Base-by-base conservation (phyloP, 2,888 invertebrate species). In the Dryococelus australis region DNA sequence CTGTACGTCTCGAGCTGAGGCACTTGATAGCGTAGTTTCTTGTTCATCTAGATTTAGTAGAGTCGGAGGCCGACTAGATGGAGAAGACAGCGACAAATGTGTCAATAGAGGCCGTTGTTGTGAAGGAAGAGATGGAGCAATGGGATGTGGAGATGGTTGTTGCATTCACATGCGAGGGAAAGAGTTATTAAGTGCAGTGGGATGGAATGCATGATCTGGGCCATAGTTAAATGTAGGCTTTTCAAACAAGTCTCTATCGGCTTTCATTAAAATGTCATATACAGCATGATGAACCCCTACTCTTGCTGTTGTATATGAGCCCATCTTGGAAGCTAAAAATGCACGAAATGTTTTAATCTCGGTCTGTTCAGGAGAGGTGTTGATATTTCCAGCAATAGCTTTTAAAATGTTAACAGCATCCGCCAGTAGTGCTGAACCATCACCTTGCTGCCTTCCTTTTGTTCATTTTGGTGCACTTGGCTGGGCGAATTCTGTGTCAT, bases 271-370 rank as follows among this genome's bases (percentile, higher is more conserved):
- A 83, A 83, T 83, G 10, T 27, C 3, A 2, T 20, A 83, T 16
- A 83, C 43, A 43, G 43, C 83, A 24, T 28, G 28, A 0, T 83
- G 35, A 83, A 83, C 83, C 28, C 3, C 83, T 26, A 35, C 16
- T 43, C 1, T 83, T 83, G 83, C 83, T 43, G 27, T 12, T 9
- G 43, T 26, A 83, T 83, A 83, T 12, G 24, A 28, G 28, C 6
- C 9, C 83, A 83, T 83, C 24, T 83, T 83, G 28, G 83, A 83
- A 35, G 83, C 9, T 28, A 83, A 13, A 83, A 35, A 83, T 28
- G 28, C 24, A 24, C 83, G 12, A 27, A 83, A 83, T 26, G 83
- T 20, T 43, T 65, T 83, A 27, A 26, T 43, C 10, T 27, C 83
- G 16, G 16, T 35, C 27, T 83, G 28, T 83, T 83, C 83, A 79